Percentiles rank a stretch among this genome's conserved stretches.
Conservation (phyloP, 2,888 invertebrate species). For the Teinopalpus imperialis region DNA sequence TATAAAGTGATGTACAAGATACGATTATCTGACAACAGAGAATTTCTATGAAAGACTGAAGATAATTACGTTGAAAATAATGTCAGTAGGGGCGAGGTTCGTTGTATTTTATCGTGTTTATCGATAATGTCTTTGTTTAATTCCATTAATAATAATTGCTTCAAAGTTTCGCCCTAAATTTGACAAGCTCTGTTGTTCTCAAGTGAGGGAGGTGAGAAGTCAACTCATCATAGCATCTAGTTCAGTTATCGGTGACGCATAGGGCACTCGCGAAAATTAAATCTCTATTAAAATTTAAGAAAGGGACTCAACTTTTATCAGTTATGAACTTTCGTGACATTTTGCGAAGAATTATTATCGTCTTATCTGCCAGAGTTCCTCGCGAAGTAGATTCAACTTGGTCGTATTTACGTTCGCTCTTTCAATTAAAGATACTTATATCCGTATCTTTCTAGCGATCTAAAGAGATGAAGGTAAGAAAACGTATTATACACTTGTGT, state of each 20-base stretch:
- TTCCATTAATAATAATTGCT: conserved; percentile 26
- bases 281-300: conserved; percentile 78
- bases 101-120: conserved; percentile 23
- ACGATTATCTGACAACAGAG: not conserved
- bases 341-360: conserved; percentile 78
- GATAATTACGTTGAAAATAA: conserved; percentile 19
- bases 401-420: conserved; percentile 57
- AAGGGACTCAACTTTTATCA: conserved; percentile 78
- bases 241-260: conserved; percentile 51
- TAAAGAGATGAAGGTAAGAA: conserved; percentile 20
- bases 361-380: conserved; percentile 67
- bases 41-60: conserved; percentile 7
- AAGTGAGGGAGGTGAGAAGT: conserved; percentile 30
- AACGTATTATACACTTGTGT: no score
- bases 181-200: conserved; percentile 26
- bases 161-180: conserved; percentile 24
- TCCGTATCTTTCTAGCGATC: conserved; percentile 30
- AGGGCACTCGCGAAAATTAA: conserved; percentile 69
- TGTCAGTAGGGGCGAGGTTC: conserved; percentile 10
- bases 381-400: conserved; percentile 58
- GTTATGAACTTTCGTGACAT: conserved; percentile 79
- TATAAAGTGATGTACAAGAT: no score
- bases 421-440: conserved; percentile 54
- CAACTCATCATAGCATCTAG: conserved; percentile 37
- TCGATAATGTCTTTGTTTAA: conserved; percentile 23